Percentiles rank a stretch among this genome's conserved stretches.
phyloP scores from a whole-genome alignment of 2,797 vertebrate genomes.

The Dipus sagitta region DNA sequence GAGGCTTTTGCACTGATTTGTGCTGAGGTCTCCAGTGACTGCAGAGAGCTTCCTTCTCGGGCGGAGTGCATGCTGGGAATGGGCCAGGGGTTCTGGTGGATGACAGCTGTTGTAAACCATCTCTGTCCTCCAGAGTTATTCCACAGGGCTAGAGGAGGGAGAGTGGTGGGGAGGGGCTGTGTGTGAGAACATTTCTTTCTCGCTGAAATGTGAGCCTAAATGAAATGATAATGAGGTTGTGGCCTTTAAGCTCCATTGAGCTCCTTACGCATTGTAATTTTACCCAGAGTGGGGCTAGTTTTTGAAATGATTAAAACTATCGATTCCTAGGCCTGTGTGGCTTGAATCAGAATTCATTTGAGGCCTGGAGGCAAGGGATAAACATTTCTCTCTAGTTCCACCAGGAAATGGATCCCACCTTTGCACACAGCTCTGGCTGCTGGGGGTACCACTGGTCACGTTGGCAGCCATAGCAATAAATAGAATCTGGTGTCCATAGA shows the following conservation, averaged over 20 bases:
- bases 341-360: constrained; percentile 80
- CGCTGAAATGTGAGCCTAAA: constrained; percentile 89
- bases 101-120: constrained; percentile 82
- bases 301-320: constrained; percentile 88
- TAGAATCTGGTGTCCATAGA: background rate
- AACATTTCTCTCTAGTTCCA: constrained; percentile 46
- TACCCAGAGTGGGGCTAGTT: constrained; percentile 86
- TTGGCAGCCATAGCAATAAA: background rate
- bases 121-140: constrained; percentile 60
- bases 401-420: constrained; percentile 49
- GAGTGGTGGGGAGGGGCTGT: background rate
- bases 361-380: constrained; percentile 71
- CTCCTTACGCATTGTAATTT: constrained; percentile 86
- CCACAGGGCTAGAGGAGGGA: constrained; percentile 11
- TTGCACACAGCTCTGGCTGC: background rate
- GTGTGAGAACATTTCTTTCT: constrained; percentile 83
- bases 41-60: constrained; percentile 54
- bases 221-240: constrained; percentile 91
- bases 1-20: constrained; percentile 85
- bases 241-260: constrained; percentile 86
- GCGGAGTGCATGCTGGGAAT: constrained; percentile 71
- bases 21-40: constrained; percentile 78
- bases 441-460: background rate
- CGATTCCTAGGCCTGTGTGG: constrained; percentile 81
- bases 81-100: constrained; percentile 58